phyloP scores from a whole-genome alignment of 2,888 invertebrate genomes.

The Chouioia cunea region DNA sequence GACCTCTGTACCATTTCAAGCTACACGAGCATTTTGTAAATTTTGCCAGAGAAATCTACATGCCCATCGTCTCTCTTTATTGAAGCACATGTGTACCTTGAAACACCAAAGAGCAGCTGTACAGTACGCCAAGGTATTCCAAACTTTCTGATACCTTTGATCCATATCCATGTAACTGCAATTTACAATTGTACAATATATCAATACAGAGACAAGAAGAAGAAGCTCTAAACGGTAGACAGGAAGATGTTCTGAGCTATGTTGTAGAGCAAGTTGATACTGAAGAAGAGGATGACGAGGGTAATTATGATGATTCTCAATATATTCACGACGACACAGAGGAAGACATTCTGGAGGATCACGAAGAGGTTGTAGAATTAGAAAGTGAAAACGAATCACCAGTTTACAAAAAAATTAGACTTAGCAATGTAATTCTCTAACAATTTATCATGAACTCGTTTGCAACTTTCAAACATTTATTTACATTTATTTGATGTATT shows the following conservation, averaged over 20 bases:
- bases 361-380: slow-evolving; percentile 50
- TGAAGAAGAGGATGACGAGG: slow-evolving; percentile 30
- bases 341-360: slow-evolving; percentile 47
- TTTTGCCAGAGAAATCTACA: slow-evolving; percentile 73
- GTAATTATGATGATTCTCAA: not conserved
- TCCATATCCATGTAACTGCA: slow-evolving; percentile 23
- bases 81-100: slow-evolving; percentile 74
- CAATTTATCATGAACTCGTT: slow-evolving; percentile 5
- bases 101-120: slow-evolving; percentile 71
- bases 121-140: slow-evolving; percentile 33
- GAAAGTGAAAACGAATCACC: slow-evolving; percentile 38
- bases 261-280: slow-evolving; percentile 46
- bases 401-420: slow-evolving; percentile 41
- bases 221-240: slow-evolving; percentile 57
- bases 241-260: slow-evolving; percentile 47
- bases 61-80: slow-evolving; percentile 72
- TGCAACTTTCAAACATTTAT: not conserved
- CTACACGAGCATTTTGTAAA: slow-evolving; percentile 72
- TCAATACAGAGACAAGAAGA: slow-evolving; percentile 45
- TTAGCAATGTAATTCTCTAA: slow-evolving; percentile 22
- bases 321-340: slow-evolving; percentile 43
- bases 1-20: slow-evolving; percentile 70
- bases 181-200: slow-evolving; percentile 9
- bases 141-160: not conserved
- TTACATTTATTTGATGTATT: not conserved